These are phyloP conservation scores for Lutjanus argentimaculatus DNA, from an alignment of 2,797 vertebrate genomes.

Conservation along the genomic window DNA sequence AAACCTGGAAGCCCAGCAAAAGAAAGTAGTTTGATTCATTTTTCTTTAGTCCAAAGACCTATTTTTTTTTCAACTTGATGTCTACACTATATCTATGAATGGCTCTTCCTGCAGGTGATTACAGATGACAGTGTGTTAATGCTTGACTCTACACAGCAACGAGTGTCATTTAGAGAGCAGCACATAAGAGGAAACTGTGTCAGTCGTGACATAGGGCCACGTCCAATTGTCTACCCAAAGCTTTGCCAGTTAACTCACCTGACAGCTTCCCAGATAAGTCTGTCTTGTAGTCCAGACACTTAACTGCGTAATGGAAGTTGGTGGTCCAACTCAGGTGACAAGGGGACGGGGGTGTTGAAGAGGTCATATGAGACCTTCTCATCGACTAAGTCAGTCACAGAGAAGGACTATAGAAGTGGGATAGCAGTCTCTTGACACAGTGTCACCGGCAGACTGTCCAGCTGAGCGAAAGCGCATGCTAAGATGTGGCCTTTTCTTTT, in stretches of 20 bases:
- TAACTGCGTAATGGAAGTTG: constrained; percentile 79
- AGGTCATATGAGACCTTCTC: constrained; percentile 79
- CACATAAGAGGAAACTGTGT: constrained; percentile 72
- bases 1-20: constrained; percentile 4
- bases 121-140: constrained; percentile 64
- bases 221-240: constrained; percentile 81
- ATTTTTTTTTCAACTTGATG: background rate
- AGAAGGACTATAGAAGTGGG: constrained; percentile 73
- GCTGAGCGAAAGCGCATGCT: constrained; percentile 79
- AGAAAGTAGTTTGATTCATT: background rate
- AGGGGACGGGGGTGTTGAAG: constrained; percentile 70
- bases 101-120: constrained; percentile 51
- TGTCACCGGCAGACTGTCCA: constrained; percentile 81
- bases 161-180: constrained; percentile 74
- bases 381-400: constrained; percentile 77
- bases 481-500: constrained; percentile 84
- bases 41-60: constrained; percentile 2
- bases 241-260: constrained; percentile 83
- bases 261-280: constrained; percentile 85
- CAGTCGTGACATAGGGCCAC: constrained; percentile 80
- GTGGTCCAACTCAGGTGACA: constrained; percentile 84
- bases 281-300: constrained; percentile 79
- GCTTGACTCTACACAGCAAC: constrained; percentile 63
- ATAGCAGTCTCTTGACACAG: constrained; percentile 79
- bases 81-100: constrained; percentile 27